Evolutionary conservation across 2,113 vertebrate genomes (phyloP).

Genomic region (Nesogale talazaci): DNA sequence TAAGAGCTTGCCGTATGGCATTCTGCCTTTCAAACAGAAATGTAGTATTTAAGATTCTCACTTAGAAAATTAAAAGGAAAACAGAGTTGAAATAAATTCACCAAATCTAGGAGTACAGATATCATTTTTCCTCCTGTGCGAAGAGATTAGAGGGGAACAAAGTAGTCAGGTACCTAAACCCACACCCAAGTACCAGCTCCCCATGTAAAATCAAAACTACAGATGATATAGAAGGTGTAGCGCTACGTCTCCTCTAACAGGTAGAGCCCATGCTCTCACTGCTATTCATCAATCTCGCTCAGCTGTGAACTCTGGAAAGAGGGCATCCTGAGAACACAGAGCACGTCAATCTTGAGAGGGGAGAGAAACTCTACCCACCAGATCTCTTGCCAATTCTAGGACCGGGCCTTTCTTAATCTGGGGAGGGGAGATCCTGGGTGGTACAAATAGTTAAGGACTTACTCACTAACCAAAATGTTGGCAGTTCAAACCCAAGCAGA

Average conservation of each 20-base stretch:
- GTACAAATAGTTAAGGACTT: neutral
- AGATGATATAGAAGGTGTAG: neutral
- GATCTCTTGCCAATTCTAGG: neutral
- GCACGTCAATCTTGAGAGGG: neutral
- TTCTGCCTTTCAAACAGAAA: conserved; percentile 22
- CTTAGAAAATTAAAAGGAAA: conserved; percentile 43
- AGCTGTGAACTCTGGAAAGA: neutral
- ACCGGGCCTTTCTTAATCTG: neutral
- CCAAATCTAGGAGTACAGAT: conserved; percentile 1
- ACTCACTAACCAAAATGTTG: neutral
- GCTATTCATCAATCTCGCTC: neutral
- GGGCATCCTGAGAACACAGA: neutral
- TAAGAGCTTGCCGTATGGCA: neutral
- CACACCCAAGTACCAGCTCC: neutral
- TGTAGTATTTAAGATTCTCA: neutral
- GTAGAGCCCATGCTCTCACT: neutral
- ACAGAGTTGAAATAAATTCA: conserved; percentile 19
- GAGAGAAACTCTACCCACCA: neutral
- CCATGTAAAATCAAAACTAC: neutral
- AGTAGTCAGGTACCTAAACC: neutral
- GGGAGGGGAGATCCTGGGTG: neutral
- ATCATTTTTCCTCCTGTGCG: conserved; percentile 1
- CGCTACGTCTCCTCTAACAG: neutral
- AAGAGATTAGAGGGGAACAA: neutral
- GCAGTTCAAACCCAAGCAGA: neutral